A percentile compares a stretch with the other conserved stretches of the same genome.
These are phyloP conservation scores for Enteromius argenteus DNA, from an alignment of 2,797 vertebrate genomes.

Conservation along the genomic window DNA sequence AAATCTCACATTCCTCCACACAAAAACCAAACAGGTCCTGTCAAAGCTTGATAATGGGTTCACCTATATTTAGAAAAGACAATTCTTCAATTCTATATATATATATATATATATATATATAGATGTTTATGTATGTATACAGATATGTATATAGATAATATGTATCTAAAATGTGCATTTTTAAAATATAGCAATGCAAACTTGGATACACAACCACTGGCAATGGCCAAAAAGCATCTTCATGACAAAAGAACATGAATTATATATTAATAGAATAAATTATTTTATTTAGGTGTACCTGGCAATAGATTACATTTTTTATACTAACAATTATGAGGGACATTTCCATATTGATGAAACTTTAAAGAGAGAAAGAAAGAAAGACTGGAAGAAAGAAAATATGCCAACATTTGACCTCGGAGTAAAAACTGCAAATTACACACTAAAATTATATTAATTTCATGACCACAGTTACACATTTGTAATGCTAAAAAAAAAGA, in stretches of 20 bases:
- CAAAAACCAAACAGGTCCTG: neutral
- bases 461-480: neutral
- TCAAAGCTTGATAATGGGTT: neutral
- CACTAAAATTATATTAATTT: neutral
- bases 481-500: neutral
- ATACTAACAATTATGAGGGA: no score
- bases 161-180: neutral
- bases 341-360: no score
- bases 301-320: neutral
- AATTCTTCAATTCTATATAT: neutral
- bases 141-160: neutral
- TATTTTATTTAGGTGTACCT: neutral
- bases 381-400: neutral
- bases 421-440: neutral
- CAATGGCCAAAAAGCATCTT: neutral
- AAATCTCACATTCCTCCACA: conserved; percentile 3
- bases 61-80: neutral
- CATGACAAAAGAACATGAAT: neutral
- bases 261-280: neutral
- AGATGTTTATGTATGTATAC: neutral
- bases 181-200: neutral
- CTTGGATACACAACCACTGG: neutral
- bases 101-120: neutral
- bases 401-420: neutral
- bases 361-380: neutral